Evolutionary conservation across 2,888 invertebrate species (phyloP).

Genomic region (Aspidiotus rigidus): DNA sequence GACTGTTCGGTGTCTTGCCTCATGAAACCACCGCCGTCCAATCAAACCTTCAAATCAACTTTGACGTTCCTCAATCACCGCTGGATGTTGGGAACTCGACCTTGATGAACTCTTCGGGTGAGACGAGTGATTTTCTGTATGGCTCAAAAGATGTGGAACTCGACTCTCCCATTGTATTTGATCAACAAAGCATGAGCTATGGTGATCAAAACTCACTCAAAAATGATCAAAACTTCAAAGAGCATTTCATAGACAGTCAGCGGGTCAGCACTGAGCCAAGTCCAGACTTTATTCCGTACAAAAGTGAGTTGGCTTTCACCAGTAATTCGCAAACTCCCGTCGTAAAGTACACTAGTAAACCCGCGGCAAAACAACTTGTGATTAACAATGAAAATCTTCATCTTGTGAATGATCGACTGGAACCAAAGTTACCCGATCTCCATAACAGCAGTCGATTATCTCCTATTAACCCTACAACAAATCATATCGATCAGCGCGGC

Average conservation of each 20-base stretch:
- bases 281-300: too few species aligned
- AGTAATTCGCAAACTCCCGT: not conserved
- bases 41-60: conserved; percentile 6
- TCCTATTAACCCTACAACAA: conserved; percentile 17
- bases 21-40: conserved; percentile 22
- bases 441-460: conserved; percentile 20
- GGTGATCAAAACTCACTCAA: conserved; percentile 1
- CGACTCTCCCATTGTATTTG: not conserved
- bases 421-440: conserved; percentile 14
- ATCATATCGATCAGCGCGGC: conserved; percentile 8
- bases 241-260: not conserved
- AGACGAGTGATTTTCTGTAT: conserved; percentile 1
- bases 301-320: too few species aligned
- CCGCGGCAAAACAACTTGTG: not conserved
- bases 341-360: conserved; percentile 12
- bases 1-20: conserved; percentile 19
- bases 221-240: conserved; percentile 4
- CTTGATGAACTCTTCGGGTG: conserved; percentile 5
- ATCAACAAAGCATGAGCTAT: conserved; percentile 18
- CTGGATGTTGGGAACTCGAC: conserved; percentile 11
- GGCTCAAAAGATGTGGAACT: not conserved
- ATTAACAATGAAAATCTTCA: conserved; percentile 11
- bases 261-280: conserved; percentile 5
- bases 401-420: not conserved
- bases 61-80: conserved; percentile 6